Evolutionary conservation across 2,797 vertebrate species (phyloP).

Genomic region (Pelobates cultripes): DNA sequence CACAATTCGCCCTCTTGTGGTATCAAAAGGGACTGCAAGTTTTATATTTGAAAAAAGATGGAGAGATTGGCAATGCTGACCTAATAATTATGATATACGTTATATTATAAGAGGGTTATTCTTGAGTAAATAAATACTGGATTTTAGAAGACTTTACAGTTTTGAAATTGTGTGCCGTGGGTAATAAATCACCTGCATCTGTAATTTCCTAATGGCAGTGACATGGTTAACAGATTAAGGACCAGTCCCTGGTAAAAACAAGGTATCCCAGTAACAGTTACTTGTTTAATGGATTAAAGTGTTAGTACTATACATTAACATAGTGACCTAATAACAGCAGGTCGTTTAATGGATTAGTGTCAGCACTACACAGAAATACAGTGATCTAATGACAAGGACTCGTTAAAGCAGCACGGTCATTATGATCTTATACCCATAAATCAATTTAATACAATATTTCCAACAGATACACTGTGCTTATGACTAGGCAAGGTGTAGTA

Average conservation of each 20-base stretch:
- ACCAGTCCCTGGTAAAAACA: neutral
- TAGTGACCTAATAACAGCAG: slow-evolving; percentile 18
- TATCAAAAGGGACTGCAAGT: neutral
- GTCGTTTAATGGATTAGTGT: slow-evolving; percentile 22
- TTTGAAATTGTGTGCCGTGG: too few species aligned
- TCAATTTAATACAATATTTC: too few species aligned
- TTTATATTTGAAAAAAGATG: neutral
- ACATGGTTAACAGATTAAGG: neutral
- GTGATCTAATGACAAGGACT: neutral
- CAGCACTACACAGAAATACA: neutral
- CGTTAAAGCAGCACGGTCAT: neutral
- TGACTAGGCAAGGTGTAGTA: too few species aligned
- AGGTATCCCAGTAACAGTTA: neutral
- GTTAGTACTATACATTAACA: slow-evolving; percentile 21
- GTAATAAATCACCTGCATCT: neutral
- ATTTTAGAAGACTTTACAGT: neutral
- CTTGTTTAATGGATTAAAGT: slow-evolving; percentile 28
- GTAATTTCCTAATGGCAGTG: neutral
- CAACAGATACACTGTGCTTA: too few species aligned
- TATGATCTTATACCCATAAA: too few species aligned
- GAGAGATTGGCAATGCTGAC: neutral
- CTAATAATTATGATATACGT: neutral
- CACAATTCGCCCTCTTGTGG: slow-evolving; percentile 30
- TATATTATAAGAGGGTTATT: neutral
- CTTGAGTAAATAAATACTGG: neutral